phyloP scores from a whole-genome alignment of 2,113 vertebrate species.

The Anarhynchus alexandrinus region DNA sequence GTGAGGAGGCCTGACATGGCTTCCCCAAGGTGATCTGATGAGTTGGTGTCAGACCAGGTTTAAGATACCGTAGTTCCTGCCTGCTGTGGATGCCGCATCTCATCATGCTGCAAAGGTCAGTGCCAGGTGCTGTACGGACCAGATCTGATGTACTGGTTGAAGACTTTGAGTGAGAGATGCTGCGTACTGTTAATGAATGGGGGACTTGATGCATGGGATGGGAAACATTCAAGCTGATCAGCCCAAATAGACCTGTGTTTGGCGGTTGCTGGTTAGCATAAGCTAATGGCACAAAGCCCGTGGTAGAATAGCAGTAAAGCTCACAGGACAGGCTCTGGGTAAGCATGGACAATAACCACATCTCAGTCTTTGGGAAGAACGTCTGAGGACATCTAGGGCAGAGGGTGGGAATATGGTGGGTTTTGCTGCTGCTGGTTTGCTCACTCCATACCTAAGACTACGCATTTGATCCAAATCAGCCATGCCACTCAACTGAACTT shows the following conservation, averaged over 20 bases:
- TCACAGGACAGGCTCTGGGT: not conserved
- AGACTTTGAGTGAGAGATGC: not conserved
- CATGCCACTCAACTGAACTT: not conserved
- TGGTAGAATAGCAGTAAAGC: not conserved
- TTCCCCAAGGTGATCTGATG: not conserved
- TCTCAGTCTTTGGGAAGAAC: not conserved
- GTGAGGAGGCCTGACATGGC: not conserved
- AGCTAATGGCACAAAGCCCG: not conserved
- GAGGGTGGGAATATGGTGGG: not conserved
- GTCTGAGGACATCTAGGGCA: not conserved
- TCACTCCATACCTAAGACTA: not conserved
- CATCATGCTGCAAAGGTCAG: not conserved
- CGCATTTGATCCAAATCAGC: not conserved
- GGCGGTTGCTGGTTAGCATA: not conserved
- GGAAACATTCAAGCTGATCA: not conserved
- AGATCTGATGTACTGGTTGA: not conserved
- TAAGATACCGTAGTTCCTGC: not conserved
- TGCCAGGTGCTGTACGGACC: not conserved
- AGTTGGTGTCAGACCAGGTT: not conserved
- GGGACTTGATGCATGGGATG: not conserved
- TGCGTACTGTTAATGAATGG: not conserved
- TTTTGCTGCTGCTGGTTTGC: not conserved
- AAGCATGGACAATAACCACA: not conserved
- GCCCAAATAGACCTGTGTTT: not conserved
- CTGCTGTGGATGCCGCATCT: not conserved